phyloP scores from a whole-genome alignment of 2,113 vertebrate genomes.

The Oreotrochilus melanogaster region DNA sequence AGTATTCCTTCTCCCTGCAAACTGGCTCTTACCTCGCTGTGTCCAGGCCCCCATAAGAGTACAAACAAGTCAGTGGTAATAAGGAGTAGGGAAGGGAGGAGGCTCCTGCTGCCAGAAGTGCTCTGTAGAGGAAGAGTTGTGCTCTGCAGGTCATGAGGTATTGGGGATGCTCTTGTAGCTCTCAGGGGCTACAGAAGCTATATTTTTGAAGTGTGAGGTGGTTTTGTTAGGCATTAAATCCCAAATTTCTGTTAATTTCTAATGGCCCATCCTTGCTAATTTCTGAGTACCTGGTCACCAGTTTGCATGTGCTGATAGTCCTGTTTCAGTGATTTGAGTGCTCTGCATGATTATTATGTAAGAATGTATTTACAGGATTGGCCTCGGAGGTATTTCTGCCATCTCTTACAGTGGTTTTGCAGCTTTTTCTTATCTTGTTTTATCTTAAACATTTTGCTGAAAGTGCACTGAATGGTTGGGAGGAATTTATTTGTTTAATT shows the following conservation, averaged over 20 bases:
- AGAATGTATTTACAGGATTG: neutral
- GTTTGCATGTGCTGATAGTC: neutral
- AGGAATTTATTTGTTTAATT: neutral
- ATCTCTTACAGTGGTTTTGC: neutral
- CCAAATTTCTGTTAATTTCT: neutral
- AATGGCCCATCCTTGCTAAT: neutral
- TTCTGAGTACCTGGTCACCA: neutral
- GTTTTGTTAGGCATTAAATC: neutral
- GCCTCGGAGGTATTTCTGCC: neutral
- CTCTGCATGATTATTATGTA: neutral
- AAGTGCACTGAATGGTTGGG: neutral
- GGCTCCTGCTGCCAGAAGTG: rapidly evolving
- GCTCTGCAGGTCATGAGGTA: neutral
- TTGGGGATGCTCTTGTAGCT: neutral
- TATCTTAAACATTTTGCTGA: constrained; percentile 12
- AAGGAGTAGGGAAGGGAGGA: neutral
- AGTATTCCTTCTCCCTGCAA: neutral
- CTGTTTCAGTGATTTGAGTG: neutral
- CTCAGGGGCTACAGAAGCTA: neutral
- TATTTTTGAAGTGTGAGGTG: neutral
- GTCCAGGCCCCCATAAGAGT: rapidly evolving
- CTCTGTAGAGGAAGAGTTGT: neutral
- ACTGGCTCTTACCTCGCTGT: neutral
- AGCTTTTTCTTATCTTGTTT: neutral
- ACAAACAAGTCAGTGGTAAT: neutral